Evolutionary conservation across 2,888 invertebrate genomes (phyloP).

Genomic region (Urechis unicinctus): DNA sequence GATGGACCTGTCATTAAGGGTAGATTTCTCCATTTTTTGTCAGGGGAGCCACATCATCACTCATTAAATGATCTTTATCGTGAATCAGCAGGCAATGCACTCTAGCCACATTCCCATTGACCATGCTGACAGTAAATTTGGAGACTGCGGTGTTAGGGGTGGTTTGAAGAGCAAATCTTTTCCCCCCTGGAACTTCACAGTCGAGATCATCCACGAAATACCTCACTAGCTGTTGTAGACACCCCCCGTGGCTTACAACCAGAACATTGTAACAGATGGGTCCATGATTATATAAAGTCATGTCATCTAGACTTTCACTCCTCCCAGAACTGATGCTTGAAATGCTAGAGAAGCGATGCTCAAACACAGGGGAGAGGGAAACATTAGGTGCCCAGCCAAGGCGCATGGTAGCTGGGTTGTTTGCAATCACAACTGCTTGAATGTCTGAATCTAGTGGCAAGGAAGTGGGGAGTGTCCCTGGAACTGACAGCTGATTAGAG

Average conservation of each 20-base stretch:
- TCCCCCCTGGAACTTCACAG: background rate
- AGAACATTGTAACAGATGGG: conserved; percentile 2
- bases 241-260: conserved; percentile 12
- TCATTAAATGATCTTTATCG: background rate
- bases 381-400: background rate
- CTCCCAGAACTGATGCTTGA: background rate
- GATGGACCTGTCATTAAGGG: no score
- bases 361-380: background rate
- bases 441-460: background rate
- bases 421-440: background rate
- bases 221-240: conserved; percentile 4
- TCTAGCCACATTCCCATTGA: background rate
- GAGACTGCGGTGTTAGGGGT: background rate
- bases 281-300: background rate
- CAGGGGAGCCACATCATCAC: background rate
- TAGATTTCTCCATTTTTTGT: background rate
- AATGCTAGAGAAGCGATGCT: background rate
- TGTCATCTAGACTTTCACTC: background rate
- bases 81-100: background rate
- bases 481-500: background rate
- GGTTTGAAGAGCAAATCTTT: background rate
- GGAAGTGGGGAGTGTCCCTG: background rate
- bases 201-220: conserved; percentile 9
- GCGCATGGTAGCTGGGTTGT: background rate
- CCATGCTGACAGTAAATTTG: background rate